Evolutionary conservation across 2,888 invertebrate genomes (phyloP).

Genomic region (Marronus borbonicus): DNA sequence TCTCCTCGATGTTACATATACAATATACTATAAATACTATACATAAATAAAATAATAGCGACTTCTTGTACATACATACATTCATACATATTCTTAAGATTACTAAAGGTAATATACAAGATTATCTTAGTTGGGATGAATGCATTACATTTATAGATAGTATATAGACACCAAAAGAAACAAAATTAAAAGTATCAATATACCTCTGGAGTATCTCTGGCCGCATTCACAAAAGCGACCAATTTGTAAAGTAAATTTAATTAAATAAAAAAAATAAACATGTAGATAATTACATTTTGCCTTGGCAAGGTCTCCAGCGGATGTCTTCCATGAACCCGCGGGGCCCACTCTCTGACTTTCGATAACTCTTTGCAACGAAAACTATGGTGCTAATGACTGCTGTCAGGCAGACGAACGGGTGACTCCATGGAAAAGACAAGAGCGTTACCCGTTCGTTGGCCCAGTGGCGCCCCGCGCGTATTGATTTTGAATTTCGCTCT

Average conservation of each 20-base stretch:
- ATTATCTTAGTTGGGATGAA: slow-evolving; percentile 53
- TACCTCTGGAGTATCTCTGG: slow-evolving; percentile 62
- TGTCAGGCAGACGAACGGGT: slow-evolving; percentile 59
- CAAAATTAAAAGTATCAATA: slow-evolving; percentile 50
- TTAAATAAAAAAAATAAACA: slow-evolving; percentile 6
- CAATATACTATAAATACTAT: slow-evolving; percentile 38
- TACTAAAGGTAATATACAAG: background rate
- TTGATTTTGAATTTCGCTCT: slow-evolving; percentile 61
- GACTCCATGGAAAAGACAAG: slow-evolving; percentile 23
- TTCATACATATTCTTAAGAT: slow-evolving; percentile 30
- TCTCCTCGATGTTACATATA: slow-evolving; percentile 51
- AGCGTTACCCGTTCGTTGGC: slow-evolving; percentile 46
- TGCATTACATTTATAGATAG: slow-evolving; percentile 57
- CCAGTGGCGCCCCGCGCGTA: slow-evolving; percentile 62
- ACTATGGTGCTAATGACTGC: slow-evolving; percentile 70
- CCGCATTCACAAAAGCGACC: slow-evolving; percentile 41
- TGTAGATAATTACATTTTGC: slow-evolving; percentile 59
- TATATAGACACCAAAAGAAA: slow-evolving; percentile 62
- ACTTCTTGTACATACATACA: slow-evolving; percentile 53
- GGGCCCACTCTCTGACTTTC: slow-evolving; percentile 62
- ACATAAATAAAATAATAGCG: slow-evolving; percentile 48
- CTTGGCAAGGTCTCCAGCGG: slow-evolving; percentile 69
- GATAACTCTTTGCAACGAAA: slow-evolving; percentile 68
- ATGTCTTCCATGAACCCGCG: slow-evolving; percentile 70
- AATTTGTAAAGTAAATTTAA: slow-evolving; percentile 22